These are phyloP conservation scores for Nymphicus hollandicus DNA, from an alignment of 2,113 vertebrate species.

Conservation along the genomic window DNA sequence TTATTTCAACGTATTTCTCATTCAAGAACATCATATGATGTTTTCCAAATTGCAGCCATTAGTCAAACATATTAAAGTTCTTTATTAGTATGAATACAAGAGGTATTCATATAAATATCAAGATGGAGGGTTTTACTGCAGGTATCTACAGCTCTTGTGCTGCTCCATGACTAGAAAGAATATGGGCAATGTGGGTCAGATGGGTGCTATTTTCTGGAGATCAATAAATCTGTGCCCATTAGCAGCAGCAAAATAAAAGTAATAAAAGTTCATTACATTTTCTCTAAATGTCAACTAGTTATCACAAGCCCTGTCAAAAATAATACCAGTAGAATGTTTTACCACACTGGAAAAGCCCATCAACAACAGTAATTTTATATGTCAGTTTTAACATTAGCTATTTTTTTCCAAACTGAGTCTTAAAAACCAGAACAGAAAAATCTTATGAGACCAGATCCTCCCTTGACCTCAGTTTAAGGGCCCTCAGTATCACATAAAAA, in stretches of 20 bases:
- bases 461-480: constrained; percentile 8
- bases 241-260: not conserved
- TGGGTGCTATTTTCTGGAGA: not conserved
- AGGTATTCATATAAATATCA: not conserved
- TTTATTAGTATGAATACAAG: not conserved
- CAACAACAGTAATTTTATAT: not conserved
- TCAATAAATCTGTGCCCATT: not conserved
- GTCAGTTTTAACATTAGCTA: not conserved
- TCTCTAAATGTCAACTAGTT: not conserved
- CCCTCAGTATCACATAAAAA: not conserved
- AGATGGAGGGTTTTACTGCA: not conserved
- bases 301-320: not conserved
- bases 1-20: not conserved
- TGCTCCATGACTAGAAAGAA: not conserved
- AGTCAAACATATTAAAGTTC: constrained; percentile 1
- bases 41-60: not conserved
- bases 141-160: not conserved
- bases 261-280: not conserved
- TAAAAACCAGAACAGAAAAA: constrained; percentile 27
- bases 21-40: not conserved
- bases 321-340: not conserved
- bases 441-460: not conserved
- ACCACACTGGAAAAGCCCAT: constrained; percentile 21
- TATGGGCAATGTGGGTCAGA: not conserved
- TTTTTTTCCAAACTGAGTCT: not conserved